Conservation (phyloP, 2,113 vertebrate genomes). For the Thunnus maccoyii region DNA sequence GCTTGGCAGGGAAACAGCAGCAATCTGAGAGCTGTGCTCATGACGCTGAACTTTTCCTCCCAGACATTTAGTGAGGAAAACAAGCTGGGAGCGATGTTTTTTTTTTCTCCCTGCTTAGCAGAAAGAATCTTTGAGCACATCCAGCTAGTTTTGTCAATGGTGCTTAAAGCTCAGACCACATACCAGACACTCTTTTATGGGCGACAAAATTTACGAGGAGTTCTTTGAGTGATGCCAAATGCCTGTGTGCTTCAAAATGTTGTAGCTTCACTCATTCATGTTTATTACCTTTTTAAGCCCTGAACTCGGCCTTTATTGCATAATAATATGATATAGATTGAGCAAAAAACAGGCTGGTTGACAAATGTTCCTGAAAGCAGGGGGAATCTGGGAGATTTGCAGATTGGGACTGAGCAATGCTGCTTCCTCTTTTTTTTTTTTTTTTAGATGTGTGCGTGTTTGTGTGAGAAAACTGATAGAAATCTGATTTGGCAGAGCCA, state of each 20-base stretch:
- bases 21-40: constrained; percentile 33
- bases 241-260: constrained; percentile 28
- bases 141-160: constrained; percentile 45
- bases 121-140: constrained; percentile 30
- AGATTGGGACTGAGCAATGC: constrained; percentile 42
- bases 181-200: constrained; percentile 50
- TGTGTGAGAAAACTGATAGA: constrained; percentile 69
- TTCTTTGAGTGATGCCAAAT: constrained; percentile 37
- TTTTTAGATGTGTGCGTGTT: constrained; percentile 47
- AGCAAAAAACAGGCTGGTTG: not conserved
- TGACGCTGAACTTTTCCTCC: constrained; percentile 38
- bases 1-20: constrained; percentile 33
- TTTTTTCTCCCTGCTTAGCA: not conserved
- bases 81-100: constrained; percentile 11
- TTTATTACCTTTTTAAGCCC: constrained; percentile 52
- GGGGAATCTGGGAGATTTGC: constrained; percentile 51
- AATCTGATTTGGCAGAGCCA: constrained; percentile 73
- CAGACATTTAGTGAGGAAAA: constrained; percentile 36
- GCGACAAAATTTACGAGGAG: constrained; percentile 46
- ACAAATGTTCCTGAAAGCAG: constrained; percentile 41
- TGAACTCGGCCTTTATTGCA: constrained; percentile 35
- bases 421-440: not conserved
- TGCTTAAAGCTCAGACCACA: constrained; percentile 39
- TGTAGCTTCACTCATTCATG: constrained; percentile 16
- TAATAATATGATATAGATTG: constrained; percentile 33